Evolutionary conservation across 2,888 invertebrate genomes (phyloP), one percentile per base, ranked within the genome.

Genomic region (Cartodere bifasciata): DNA sequence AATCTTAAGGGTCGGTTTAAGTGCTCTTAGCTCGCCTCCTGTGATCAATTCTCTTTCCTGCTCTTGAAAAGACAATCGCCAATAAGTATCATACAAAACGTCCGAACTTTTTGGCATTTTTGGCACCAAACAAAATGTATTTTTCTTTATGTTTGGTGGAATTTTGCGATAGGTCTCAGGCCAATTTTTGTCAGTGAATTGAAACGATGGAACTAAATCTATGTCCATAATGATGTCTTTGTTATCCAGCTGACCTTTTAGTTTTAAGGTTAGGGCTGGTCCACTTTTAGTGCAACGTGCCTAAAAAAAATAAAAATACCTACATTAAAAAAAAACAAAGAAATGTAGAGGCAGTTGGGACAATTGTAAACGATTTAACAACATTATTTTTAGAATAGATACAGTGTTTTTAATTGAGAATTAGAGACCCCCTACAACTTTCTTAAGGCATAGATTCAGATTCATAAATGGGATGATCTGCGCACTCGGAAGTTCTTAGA

Each of bases 201-300:
- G 55, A 16, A 68, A 60, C 6, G 63, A 66, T 0, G 68, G 67
- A 27, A 67, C 70, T 9, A 35, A 43, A 40, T 72, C 71, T 1
- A 72, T 60, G 31, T 62, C 58, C 36, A 74, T 51, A 1, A 38
- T 35, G 23, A 62, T 58, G 11, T 50, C 39, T 3, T 50, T 28
- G 2, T 36, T 35, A 21, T 22, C 14, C 14, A 37, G 32, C n/a
- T 31, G 30, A 2, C 42, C 46, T 6, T 23, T 31, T 9, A 71
- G 45, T 33, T 53, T 55, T 4, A 72, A 40, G 0, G 70, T 73
- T 42, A 67, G 67, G 3, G 73, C 72, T 0, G 73, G 73, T 0
- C 69, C 70, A 0, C 61, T 55, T 40, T 65, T 63, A 28, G 44
- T 58, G 31, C 60, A 54, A 2, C 38, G 55, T 22, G 63, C 45